Evolutionary conservation across 2,113 vertebrate species (phyloP).

Genomic region (Theristicus caerulescens): DNA sequence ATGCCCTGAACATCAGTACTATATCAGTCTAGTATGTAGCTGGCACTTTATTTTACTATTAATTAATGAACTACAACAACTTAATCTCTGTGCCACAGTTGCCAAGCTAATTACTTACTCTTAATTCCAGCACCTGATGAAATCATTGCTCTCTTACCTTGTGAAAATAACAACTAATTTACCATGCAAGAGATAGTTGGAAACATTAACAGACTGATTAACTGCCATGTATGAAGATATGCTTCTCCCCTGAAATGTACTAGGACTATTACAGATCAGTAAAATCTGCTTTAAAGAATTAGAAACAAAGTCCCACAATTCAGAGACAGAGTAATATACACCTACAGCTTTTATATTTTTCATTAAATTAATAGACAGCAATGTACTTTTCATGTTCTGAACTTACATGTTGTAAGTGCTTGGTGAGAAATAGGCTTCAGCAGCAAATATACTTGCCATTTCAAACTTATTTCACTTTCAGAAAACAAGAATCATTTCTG

Average conservation of each 20-base stretch:
- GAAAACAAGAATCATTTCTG: neutral
- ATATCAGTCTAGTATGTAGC: neutral
- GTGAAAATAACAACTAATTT: neutral
- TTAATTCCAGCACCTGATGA: neutral
- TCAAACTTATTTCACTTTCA: neutral
- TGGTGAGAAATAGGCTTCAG: neutral
- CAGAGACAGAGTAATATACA: neutral
- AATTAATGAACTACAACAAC: neutral
- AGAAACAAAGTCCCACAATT: neutral
- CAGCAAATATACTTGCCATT: neutral
- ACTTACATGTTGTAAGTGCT: accelerated
- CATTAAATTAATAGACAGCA: neutral
- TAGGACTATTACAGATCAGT: neutral
- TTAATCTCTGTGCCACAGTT: neutral
- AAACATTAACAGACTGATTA: neutral
- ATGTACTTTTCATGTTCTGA: neutral
- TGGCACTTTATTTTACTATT: neutral
- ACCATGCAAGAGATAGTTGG: neutral
- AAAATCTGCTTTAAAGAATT: neutral
- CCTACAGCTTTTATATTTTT: neutral
- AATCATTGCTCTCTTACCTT: neutral
- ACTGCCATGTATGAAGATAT: neutral
- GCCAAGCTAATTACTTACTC: neutral
- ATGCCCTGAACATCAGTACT: neutral
- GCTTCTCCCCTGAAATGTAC: neutral